Percentiles rank a stretch among this genome's conserved stretches.
Evolutionary conservation across 1,140 invertebrate species (phyloP).

Genomic region (Bombus fervidus): DNA sequence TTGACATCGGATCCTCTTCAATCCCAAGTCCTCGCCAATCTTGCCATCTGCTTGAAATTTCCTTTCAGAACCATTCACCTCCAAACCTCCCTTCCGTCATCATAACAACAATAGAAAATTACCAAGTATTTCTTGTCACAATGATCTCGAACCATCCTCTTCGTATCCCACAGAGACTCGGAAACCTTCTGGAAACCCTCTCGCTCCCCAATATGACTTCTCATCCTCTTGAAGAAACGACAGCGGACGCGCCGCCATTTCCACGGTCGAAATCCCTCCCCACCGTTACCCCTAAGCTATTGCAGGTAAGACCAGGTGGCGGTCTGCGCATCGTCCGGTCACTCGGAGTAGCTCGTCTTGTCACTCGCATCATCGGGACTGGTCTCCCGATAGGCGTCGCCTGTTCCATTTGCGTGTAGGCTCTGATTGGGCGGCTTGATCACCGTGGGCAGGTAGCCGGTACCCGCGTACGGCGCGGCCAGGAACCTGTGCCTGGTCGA

Average conservation of each 20-base stretch:
- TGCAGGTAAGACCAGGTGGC: conserved; percentile 69
- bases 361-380: conserved; percentile 80
- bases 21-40: background rate
- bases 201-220: background rate
- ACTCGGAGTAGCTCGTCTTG: conserved; percentile 80
- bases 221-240: background rate
- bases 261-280: conserved; percentile 4
- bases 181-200: background rate
- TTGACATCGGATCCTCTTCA: background rate
- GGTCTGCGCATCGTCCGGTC: conserved; percentile 71
- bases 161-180: background rate
- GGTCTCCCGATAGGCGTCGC: conserved; percentile 77
- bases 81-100: background rate
- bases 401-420: conserved; percentile 74
- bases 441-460: conserved; percentile 90
- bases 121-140: background rate
- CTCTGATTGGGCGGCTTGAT: conserved; percentile 85
- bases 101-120: background rate
- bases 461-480: conserved; percentile 90
- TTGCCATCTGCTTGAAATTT: background rate
- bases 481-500: conserved; percentile 87
- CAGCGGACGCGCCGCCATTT: conserved; percentile 1
- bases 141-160: background rate
- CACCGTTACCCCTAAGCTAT: conserved; percentile 36
- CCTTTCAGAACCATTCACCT: background rate